These are phyloP conservation scores for Sebastiscus tertius DNA, from an alignment of 2,797 vertebrate species.

Conservation along the genomic window DNA sequence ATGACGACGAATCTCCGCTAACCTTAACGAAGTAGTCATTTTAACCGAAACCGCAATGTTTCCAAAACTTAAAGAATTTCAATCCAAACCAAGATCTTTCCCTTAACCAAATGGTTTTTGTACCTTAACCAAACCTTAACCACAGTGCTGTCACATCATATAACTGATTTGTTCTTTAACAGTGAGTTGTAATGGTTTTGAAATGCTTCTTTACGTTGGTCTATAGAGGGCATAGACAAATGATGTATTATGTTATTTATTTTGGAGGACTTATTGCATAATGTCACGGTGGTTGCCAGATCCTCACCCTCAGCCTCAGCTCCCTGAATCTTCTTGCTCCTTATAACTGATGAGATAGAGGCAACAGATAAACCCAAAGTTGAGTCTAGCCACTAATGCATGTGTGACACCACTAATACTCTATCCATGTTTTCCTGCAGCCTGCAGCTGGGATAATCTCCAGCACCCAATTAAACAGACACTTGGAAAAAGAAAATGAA, in stretches of 20 bases:
- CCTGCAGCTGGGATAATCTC: not conserved
- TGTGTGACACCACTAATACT: not conserved
- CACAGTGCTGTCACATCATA: not conserved
- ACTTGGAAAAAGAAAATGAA: constrained; percentile 13
- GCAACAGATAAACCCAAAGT: not conserved
- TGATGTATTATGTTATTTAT: too few species aligned
- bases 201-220: too few species aligned
- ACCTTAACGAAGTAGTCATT: not conserved
- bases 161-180: not conserved
- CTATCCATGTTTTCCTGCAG: not conserved
- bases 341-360: not conserved
- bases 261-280: not conserved
- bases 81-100: not conserved
- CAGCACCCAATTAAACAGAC: not conserved
- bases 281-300: not conserved
- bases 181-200: not conserved
- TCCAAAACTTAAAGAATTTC: not conserved
- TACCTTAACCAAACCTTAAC: not conserved
- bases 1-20: not conserved
- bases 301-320: not conserved
- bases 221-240: too few species aligned
- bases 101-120: not conserved
- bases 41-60: not conserved
- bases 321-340: not conserved
- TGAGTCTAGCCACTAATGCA: not conserved